Evolutionary conservation across 1,140 invertebrate genomes (phyloP).

Genomic region (Achatina immaculata): DNA sequence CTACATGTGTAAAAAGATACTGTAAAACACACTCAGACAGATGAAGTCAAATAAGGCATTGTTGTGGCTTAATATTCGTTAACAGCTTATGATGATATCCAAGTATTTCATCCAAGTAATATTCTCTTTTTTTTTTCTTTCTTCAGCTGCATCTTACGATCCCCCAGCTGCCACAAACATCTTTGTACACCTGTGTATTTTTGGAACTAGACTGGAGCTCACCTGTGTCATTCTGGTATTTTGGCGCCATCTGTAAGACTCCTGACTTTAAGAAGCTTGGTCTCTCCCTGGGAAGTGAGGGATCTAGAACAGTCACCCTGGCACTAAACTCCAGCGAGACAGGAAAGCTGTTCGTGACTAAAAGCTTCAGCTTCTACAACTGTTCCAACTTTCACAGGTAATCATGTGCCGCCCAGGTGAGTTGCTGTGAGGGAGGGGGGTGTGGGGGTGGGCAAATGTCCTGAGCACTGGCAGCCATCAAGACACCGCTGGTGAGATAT

Average conservation of each 20-base stretch:
- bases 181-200: slow-evolving; percentile 58
- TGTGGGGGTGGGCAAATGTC: no score
- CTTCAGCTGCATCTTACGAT: slow-evolving; percentile 57
- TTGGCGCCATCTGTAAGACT: slow-evolving; percentile 49
- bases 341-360: slow-evolving; percentile 53
- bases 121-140: neutral
- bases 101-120: no score
- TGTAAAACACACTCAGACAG: no score
- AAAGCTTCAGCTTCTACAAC: slow-evolving; percentile 59
- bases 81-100: no score
- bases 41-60: no score
- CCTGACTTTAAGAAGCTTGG: slow-evolving; percentile 51
- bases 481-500: no score
- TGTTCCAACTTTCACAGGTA: slow-evolving; percentile 58
- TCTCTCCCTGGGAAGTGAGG: slow-evolving; percentile 44
- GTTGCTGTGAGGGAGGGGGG: no score
- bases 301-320: slow-evolving; percentile 51
- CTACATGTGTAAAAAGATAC: no score
- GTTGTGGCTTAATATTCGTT: no score
- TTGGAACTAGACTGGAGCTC: slow-evolving; percentile 46
- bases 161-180: slow-evolving; percentile 49
- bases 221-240: slow-evolving; percentile 46
- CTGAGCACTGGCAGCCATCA: no score
- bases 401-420: no score
- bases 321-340: slow-evolving; percentile 61